These are phyloP conservation scores for Aplodontia rufa DNA, from an alignment of 2,113 vertebrate species.

Conservation along the genomic window DNA sequence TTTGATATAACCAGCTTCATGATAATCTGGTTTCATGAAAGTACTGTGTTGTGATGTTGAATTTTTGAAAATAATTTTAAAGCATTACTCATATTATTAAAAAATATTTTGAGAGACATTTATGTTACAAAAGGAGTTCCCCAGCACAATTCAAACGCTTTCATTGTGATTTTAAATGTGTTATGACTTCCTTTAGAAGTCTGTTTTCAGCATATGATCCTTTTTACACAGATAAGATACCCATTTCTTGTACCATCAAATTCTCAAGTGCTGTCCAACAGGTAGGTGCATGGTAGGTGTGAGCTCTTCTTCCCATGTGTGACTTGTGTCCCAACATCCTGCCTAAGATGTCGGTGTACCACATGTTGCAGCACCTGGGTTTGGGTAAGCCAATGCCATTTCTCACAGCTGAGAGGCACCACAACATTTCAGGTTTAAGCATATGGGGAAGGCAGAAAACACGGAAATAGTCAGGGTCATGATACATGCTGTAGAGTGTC, in stretches of 20 bases:
- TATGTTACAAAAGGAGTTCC: background rate
- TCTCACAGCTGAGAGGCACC: background rate
- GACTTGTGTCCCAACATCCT: background rate
- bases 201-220: background rate
- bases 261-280: background rate
- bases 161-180: background rate
- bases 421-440: background rate
- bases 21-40: background rate
- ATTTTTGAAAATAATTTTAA: background rate
- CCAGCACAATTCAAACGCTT: background rate
- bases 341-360: background rate
- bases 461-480: too few relatives aligned
- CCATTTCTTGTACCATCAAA: background rate
- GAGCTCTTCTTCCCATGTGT: background rate
- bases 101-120: background rate
- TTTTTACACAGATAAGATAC: background rate
- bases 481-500: background rate
- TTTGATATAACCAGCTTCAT: background rate
- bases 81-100: background rate
- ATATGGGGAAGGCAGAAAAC: too few relatives aligned
- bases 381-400: background rate
- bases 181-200: background rate
- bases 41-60: background rate
- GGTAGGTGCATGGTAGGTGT: rapidly evolving
- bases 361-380: background rate